Base-by-base conservation (phyloP, 2,888 invertebrate genomes). In the Listrodromus nycthemerus region DNA sequence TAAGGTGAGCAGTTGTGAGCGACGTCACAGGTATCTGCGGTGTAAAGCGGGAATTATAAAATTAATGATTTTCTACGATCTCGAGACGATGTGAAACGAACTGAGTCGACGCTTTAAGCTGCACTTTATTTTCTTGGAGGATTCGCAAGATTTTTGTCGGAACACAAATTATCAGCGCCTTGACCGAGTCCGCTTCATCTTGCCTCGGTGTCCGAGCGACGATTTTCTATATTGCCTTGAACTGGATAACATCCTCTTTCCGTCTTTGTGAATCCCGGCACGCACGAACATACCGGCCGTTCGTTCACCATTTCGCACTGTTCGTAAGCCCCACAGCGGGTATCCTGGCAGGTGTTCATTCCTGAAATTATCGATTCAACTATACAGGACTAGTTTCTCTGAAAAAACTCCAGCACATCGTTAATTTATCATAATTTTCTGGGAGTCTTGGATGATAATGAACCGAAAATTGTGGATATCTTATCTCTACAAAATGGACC, bases 1-100 rank as follows among this genome's bases (percentile, higher is more conserved):
- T 94, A 94, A 0, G 94, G 94, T 3, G 95, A 95, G 89, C 96
- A 96, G 89, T 95, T 95, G 84, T 95, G 94, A 2, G 93, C 92
- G 10, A 94, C 91, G 80, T 95, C 94, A 88, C 96, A 96, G 58
- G 91, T 85, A 63, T 78, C 92, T 92, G 83, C 66, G 86, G 84
- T 37, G 5, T 5, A 70, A 55, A 65, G 1, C 16, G 21, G 19
- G 13, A 16, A 3, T 45, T 45, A 45, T 45, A 45, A 45, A 45
- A 45, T 45, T 45, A 41, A 45, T 16, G 1, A 1, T 13, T 45
- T 16, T 16, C 1, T 16, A 45, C 13, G 1, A 45, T 45, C 41
- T 45, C 16, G 41, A 16, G 41, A 45, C 41, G 16, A 45, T 16
- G 4, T 16, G 13, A 45, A 45, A 45, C 41, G 41, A 45, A 45